Evolutionary conservation across 1,140 invertebrate species (phyloP), one percentile per base, ranked within the genome.

Genomic region (Panagrolaimus sp.): DNA sequence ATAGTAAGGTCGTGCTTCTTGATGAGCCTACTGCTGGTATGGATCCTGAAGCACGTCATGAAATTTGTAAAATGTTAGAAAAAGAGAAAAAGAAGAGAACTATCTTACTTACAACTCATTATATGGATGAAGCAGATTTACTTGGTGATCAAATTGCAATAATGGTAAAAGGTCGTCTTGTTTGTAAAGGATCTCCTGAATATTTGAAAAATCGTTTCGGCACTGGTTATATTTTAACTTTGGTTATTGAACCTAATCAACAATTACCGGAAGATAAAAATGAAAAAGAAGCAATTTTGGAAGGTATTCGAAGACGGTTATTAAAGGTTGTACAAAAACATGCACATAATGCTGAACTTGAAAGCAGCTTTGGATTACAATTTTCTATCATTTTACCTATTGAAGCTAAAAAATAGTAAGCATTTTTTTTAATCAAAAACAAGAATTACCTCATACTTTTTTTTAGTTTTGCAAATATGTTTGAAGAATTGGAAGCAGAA

Each of bases 81-180:
- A 86, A 86, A 69, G 63, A 70, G 23, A 77, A 77, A 38, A 68
- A 64, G n/a, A 66, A 72, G 16, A 13, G 42, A 42, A 46, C 65
- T 16, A 64, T 71, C 42, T 38, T 98, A 5, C 87, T 98, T 1
- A 94, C 92, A 1, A 98, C 94, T 0, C 94, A 98, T 84, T 95
- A 92, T 83, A 96, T 98, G 92, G 94, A 97, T 84, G 95, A 98
- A 86, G 94, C 94, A 9, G 94, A 98, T 85, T 87, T 91, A 20
- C 86, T 97, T 0, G 93, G 92, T 1, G 87, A 87, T 73, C 68
- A 85, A 67, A 83, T 86, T 44, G 84, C 83, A 13, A 84, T 87
- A 11, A 88, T 90, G 61, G 85, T 87, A 13, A 84, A 87, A 65
- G 89, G 89, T 45, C 85, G 86, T 68, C 83, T 90, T 0, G 84